These are phyloP conservation scores for Microdon myrmicae DNA, from an alignment of 2,888 invertebrate species.

Conservation along the genomic window DNA sequence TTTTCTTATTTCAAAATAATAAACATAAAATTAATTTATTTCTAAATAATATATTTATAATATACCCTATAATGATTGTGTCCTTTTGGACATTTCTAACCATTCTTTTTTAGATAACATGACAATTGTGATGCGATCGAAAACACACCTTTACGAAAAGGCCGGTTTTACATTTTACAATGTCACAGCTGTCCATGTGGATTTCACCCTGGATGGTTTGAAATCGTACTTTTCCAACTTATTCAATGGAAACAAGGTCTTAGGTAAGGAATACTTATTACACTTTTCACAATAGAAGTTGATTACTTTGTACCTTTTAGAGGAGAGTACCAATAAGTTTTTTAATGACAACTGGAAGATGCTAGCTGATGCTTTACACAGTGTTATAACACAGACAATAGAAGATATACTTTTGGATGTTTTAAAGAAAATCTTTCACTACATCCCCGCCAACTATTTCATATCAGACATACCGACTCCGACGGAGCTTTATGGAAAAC, in stretches of 20 bases:
- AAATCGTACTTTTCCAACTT: constrained; percentile 77
- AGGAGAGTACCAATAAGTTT: constrained; percentile 80
- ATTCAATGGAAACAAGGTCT: constrained; percentile 77
- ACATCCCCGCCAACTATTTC: constrained; percentile 77
- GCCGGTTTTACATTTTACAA: constrained; percentile 76
- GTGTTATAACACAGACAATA: constrained; percentile 76
- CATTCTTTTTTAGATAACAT: constrained; percentile 69
- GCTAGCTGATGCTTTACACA: constrained; percentile 76
- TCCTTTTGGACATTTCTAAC: neutral
- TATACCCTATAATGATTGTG: too few relatives aligned
- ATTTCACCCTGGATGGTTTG: constrained; percentile 75
- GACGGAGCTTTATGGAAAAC: constrained; percentile 59
- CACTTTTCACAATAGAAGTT: neutral
- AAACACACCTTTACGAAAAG: constrained; percentile 73
- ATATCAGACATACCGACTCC: constrained; percentile 71
- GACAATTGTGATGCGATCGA: constrained; percentile 75
- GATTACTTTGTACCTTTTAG: constrained; percentile 63
- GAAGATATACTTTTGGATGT: constrained; percentile 77
- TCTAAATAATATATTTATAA: neutral
- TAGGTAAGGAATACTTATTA: constrained; percentile 69
- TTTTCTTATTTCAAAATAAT: neutral
- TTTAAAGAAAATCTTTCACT: constrained; percentile 75
- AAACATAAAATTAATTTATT: neutral
- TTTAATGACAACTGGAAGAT: constrained; percentile 80
- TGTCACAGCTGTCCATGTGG: constrained; percentile 74